Percentiles rank a stretch among this genome's conserved stretches.
Evolutionary conservation across 2,888 invertebrate species (phyloP).

Genomic region (Volucella inflata): DNA sequence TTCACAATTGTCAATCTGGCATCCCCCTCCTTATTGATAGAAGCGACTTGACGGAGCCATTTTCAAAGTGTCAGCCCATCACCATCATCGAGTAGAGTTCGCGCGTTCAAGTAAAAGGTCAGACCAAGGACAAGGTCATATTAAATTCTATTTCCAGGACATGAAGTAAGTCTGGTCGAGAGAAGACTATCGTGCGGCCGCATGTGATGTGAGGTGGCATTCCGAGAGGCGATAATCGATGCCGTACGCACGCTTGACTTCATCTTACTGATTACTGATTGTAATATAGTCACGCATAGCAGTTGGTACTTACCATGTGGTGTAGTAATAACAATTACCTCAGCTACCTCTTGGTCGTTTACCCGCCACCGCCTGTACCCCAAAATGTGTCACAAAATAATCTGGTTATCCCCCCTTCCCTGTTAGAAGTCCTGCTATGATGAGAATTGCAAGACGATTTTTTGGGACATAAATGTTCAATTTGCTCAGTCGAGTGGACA

Average conservation of each 20-base stretch:
- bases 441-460: conserved; percentile 12
- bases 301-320: conserved; percentile 32
- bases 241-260: conserved; percentile 45
- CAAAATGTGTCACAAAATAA: conserved; percentile 5
- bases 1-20: conserved; percentile 4
- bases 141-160: conserved; percentile 28
- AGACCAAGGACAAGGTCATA: conserved; percentile 57
- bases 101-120: conserved; percentile 40
- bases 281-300: conserved; percentile 41
- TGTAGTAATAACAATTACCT: conserved; percentile 60
- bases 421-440: conserved; percentile 9
- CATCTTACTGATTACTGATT: conserved; percentile 48
- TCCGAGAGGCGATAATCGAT: conserved; percentile 30
- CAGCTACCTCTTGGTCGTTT: not conserved
- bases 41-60: conserved; percentile 14
- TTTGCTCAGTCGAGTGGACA: conserved; percentile 55
- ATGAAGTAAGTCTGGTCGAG: conserved; percentile 2
- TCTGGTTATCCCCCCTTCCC: not conserved
- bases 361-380: not conserved
- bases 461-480: conserved; percentile 57
- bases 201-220: conserved; percentile 11
- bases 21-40: not conserved
- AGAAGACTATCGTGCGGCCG: not conserved
- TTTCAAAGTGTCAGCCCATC: conserved; percentile 6
- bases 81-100: not conserved